Evolutionary conservation across 1,140 invertebrate genomes (phyloP).

Genomic region (Hyles vespertilio): DNA sequence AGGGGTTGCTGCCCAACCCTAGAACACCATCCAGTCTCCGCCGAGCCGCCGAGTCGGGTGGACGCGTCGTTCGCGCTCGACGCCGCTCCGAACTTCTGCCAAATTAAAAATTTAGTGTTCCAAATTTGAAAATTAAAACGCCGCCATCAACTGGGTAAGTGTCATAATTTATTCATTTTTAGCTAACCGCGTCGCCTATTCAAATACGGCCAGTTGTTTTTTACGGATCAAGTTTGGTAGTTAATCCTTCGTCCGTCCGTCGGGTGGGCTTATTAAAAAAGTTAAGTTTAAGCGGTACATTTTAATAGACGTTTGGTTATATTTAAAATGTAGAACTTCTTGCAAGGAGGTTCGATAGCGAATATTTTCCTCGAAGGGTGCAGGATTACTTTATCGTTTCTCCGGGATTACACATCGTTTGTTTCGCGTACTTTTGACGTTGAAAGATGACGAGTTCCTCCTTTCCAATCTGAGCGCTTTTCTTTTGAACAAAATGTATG

Average conservation of each 20-base stretch:
- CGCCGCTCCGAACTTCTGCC: slow-evolving; percentile 11
- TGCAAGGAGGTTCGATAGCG: background rate
- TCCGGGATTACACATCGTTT: background rate
- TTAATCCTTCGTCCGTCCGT: slow-evolving; percentile 25
- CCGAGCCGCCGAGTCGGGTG: slow-evolving; percentile 18
- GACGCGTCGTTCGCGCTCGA: slow-evolving; percentile 19
- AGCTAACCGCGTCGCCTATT: slow-evolving; percentile 13
- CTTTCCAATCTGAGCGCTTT: background rate
- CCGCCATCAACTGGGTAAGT: slow-evolving; percentile 14
- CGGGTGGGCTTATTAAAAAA: slow-evolving; percentile 43
- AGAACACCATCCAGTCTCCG: slow-evolving; percentile 29
- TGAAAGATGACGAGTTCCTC: slow-evolving; percentile 4
- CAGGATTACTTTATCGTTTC: slow-evolving; percentile 1
- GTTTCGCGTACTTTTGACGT: slow-evolving; percentile 3
- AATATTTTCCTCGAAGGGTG: background rate
- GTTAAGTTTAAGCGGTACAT: slow-evolving; percentile 31
- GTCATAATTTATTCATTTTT: slow-evolving; percentile 8
- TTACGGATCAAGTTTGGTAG: slow-evolving; percentile 33
- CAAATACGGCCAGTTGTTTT: slow-evolving; percentile 21
- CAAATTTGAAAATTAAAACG: slow-evolving; percentile 14
- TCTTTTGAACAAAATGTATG: background rate
- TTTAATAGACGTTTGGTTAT: slow-evolving; percentile 33
- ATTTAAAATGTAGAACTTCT: slow-evolving; percentile 21
- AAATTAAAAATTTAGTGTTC: slow-evolving; percentile 9
- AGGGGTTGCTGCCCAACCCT: slow-evolving; percentile 28